Conservation (phyloP, 2,113 vertebrate genomes). For the Atlantisia rogersi region DNA sequence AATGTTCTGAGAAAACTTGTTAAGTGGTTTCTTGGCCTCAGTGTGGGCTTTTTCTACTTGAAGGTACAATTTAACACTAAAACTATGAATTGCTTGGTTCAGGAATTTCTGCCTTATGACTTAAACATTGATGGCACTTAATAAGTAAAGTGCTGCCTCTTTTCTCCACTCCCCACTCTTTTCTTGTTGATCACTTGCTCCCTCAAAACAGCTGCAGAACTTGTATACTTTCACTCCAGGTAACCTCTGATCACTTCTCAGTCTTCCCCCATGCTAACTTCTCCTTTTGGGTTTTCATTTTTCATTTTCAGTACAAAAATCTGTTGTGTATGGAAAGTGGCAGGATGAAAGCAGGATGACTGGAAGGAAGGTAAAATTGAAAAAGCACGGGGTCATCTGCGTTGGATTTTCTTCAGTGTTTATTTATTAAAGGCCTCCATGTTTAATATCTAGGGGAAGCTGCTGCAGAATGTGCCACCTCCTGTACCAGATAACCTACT, state of each 20-base stretch:
- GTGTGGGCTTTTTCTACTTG: not conserved
- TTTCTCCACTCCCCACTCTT: not conserved
- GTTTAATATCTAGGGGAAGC: not conserved
- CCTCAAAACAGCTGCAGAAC: not conserved
- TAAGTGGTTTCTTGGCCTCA: constrained; percentile 42
- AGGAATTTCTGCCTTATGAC: constrained; percentile 13
- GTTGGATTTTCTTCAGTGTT: not conserved
- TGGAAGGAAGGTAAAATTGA: constrained; percentile 2
- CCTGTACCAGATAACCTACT: not conserved
- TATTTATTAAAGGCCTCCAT: not conserved
- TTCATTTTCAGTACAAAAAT: constrained; percentile 4
- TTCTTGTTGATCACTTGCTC: not conserved
- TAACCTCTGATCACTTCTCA: not conserved
- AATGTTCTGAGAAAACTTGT: not conserved
- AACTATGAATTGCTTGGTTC: constrained; percentile 18
- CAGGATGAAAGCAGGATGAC: not conserved
- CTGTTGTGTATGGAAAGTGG: not conserved
- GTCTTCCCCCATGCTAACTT: not conserved
- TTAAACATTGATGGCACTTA: constrained; percentile 23
- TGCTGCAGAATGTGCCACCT: not conserved
- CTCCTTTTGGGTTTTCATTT: not conserved
- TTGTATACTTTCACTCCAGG: not conserved
- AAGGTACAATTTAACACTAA: constrained; percentile 38
- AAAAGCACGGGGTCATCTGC: not conserved
- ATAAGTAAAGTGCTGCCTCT: constrained; percentile 23